A percentile compares a stretch with the other conserved stretches of the same genome.
These are phyloP conservation scores for Aphodius granarius DNA, from an alignment of 2,888 invertebrate genomes.

Conservation along the genomic window DNA sequence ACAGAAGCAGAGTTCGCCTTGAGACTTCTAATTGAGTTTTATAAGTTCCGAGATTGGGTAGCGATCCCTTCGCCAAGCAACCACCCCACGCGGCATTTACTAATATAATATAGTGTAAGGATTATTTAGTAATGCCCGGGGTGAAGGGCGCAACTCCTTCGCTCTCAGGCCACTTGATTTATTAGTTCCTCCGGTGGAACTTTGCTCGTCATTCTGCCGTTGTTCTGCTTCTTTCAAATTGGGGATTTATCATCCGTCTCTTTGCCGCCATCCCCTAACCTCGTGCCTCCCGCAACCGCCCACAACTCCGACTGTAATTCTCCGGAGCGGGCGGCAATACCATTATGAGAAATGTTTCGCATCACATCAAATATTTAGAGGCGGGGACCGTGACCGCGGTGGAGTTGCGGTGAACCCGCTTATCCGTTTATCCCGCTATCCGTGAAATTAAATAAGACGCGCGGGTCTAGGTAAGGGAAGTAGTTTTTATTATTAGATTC, in stretches of 20 bases:
- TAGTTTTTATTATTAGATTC: background rate
- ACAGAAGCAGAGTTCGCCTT: conserved; percentile 24
- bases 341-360: background rate
- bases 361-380: background rate
- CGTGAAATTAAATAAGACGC: background rate
- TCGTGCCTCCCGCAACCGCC: background rate
- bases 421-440: background rate
- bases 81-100: conserved; percentile 33
- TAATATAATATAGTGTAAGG: conserved; percentile 40
- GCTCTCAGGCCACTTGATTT: background rate
- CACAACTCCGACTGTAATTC: background rate
- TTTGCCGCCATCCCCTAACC: background rate
- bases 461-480: background rate
- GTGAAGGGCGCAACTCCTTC: background rate
- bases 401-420: background rate
- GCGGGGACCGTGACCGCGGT: background rate
- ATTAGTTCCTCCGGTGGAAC: background rate
- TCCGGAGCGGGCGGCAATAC: background rate
- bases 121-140: conserved; percentile 32
- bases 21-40: conserved; percentile 33
- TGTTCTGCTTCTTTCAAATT: background rate
- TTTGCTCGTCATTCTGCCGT: background rate
- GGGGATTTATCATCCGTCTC: background rate
- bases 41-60: conserved; percentile 32
- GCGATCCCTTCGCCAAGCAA: background rate